Percentiles rank a stretch among this genome's conserved stretches.
Evolutionary conservation across 2,797 vertebrate genomes (phyloP).

Genomic region (Phalloptychus januarius): DNA sequence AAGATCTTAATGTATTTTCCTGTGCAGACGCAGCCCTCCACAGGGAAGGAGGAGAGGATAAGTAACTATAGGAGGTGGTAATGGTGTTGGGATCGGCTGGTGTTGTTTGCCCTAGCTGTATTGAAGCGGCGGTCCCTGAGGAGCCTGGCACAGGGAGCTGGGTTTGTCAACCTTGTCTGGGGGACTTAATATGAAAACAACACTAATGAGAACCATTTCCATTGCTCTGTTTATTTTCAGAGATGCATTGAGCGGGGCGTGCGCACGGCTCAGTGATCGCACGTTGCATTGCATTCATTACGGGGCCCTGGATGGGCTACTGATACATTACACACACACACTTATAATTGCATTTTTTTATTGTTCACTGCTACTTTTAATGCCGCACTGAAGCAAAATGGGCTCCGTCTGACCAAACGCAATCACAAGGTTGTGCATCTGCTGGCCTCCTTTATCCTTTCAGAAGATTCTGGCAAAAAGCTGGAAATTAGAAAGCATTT

Average conservation of each 20-base stretch:
- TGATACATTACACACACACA: conserved; percentile 79
- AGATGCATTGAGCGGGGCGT: conserved; percentile 74
- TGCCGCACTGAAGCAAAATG: conserved; percentile 68
- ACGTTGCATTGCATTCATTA: conserved; percentile 83
- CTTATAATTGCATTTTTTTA: conserved; percentile 79
- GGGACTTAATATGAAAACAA: conserved; percentile 83
- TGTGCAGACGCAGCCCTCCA: conserved; percentile 65
- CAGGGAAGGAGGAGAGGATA: conserved; percentile 68
- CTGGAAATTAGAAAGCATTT: conserved; percentile 33
- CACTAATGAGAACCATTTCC: conserved; percentile 83
- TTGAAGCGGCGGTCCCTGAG: conserved; percentile 76
- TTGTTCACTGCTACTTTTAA: conserved; percentile 76
- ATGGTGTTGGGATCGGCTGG: conserved; percentile 76
- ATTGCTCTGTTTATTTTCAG: conserved; percentile 81
- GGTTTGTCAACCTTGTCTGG: conserved; percentile 81
- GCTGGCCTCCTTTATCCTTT: conserved; percentile 50
- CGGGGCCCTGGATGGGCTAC: conserved; percentile 77
- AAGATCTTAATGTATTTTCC: conserved; percentile 72
- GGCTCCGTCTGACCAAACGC: conserved; percentile 68
- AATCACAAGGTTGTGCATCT: conserved; percentile 58
- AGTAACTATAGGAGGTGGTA: conserved; percentile 76
- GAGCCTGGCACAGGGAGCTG: conserved; percentile 74
- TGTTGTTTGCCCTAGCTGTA: conserved; percentile 78
- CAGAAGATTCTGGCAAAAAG: conserved; percentile 41
- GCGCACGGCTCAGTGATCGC: conserved; percentile 79